phyloP scores from a whole-genome alignment of 2,113 vertebrate genomes.

The Datnioides undecimradiatus region DNA sequence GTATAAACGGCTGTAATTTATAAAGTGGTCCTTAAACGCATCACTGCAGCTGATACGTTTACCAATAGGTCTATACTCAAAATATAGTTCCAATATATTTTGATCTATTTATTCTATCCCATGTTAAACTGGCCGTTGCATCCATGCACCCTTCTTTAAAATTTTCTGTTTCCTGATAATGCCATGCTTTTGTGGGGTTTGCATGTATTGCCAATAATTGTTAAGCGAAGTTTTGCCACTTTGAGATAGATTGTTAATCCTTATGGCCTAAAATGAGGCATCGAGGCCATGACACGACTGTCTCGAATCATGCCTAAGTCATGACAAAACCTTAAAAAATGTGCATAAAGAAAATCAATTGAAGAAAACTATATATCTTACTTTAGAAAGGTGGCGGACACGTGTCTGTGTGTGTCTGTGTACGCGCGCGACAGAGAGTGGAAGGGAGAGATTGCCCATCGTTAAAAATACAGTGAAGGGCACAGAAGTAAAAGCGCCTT shows the following conservation, averaged over 20 bases:
- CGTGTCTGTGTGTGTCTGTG: background rate
- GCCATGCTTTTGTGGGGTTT: background rate
- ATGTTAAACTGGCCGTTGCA: background rate
- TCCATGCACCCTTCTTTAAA: background rate
- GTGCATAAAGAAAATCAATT: constrained; percentile 22
- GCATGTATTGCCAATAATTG: background rate
- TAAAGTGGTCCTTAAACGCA: background rate
- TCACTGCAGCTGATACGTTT: background rate
- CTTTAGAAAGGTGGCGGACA: too few relatives aligned
- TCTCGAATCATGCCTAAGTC: constrained; percentile 20
- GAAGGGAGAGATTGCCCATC: background rate
- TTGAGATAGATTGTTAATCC: too few relatives aligned
- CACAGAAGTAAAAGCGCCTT: background rate
- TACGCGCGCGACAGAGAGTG: accelerated
- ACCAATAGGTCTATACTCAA: too few relatives aligned
- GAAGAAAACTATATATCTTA: background rate
- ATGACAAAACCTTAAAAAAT: constrained; percentile 4
- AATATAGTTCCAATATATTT: too few relatives aligned
- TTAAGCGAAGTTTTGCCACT: background rate
- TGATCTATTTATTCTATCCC: too few relatives aligned
- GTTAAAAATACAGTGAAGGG: background rate
- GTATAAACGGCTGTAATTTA: background rate
- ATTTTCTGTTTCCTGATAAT: background rate
- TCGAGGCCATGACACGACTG: background rate
- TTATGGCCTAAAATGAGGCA: background rate